A percentile compares a stretch with the other conserved stretches of the same genome.
Evolutionary conservation across 2,888 invertebrate species (phyloP).

Genomic region (Argyresthia goedartella): DNA sequence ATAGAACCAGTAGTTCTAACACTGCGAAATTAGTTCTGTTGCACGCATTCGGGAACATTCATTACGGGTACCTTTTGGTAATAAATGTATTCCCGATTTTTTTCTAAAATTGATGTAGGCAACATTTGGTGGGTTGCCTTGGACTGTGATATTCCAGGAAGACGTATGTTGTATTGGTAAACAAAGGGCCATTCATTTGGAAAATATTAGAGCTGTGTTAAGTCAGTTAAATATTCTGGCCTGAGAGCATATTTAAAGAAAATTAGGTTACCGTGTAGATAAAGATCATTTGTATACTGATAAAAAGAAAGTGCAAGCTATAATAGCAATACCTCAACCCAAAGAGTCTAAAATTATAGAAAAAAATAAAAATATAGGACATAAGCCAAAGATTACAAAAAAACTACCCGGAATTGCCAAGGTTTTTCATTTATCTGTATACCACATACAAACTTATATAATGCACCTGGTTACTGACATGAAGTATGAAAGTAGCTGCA

Average conservation of each 20-base stretch:
- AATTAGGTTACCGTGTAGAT: no score
- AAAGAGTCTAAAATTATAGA: no score
- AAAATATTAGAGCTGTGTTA: conserved; percentile 15
- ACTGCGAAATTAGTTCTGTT: conserved; percentile 8
- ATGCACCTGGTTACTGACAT: no score
- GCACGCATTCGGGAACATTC: conserved; percentile 16
- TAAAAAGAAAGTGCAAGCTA: no score
- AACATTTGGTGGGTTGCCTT: conserved; percentile 13
- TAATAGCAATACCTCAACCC: no score
- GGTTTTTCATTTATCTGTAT: no score
- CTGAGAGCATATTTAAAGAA: conserved; percentile 12
- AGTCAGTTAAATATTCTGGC: conserved; percentile 9
- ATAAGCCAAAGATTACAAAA: no score
- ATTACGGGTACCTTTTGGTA: conserved; percentile 12
- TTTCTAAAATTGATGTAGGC: conserved; percentile 21
- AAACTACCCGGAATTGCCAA: no score
- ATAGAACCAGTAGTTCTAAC: background rate
- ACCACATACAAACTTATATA: no score
- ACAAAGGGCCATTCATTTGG: conserved; percentile 7
- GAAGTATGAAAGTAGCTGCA: no score
- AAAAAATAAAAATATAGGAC: no score
- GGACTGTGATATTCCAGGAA: conserved; percentile 14
- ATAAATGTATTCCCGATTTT: conserved; percentile 16
- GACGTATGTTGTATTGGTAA: conserved; percentile 15
- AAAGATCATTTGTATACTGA: no score